A percentile compares a stretch with the other conserved stretches of the same genome.
phyloP scores from a whole-genome alignment of 2,888 invertebrate species.

The Didymodactylos carnosus region DNA sequence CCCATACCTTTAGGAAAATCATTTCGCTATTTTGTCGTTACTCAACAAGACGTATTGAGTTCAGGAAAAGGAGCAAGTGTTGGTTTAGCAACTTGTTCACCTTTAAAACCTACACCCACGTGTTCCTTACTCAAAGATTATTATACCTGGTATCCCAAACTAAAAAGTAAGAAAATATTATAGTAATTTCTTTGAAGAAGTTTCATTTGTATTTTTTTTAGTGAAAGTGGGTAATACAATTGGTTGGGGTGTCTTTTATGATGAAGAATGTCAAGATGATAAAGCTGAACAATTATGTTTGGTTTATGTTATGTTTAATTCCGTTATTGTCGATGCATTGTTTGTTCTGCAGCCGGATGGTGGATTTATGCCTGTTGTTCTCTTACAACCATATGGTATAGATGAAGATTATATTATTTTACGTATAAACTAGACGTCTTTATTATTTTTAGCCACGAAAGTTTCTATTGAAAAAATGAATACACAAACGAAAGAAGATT shows the following conservation, averaged over 20 bases:
- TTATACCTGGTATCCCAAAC: constrained; percentile 25
- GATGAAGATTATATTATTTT: too few relatives aligned
- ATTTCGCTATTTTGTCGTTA: constrained; percentile 3
- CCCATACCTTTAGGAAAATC: constrained; percentile 5
- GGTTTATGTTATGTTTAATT: constrained; percentile 25
- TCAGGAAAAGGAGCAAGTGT: constrained; percentile 6
- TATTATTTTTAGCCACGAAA: background rate
- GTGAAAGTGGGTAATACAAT: constrained; percentile 21
- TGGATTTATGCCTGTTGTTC: constrained; percentile 22
- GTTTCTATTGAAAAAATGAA: background rate
- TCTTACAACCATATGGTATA: constrained; percentile 23
- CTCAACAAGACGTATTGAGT: constrained; percentile 8
- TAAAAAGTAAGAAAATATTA: constrained; percentile 17
- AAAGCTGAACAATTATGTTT: constrained; percentile 24
- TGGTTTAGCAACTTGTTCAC: constrained; percentile 15
- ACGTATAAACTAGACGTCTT: too few relatives aligned
- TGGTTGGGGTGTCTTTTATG: constrained; percentile 28
- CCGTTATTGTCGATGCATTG: constrained; percentile 21
- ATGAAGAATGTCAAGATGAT: constrained; percentile 19
- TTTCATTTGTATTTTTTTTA: constrained; percentile 6
- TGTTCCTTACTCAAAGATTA: constrained; percentile 23
- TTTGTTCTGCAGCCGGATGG: constrained; percentile 29
- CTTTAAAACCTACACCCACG: constrained; percentile 23
- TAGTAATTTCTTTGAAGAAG: background rate
- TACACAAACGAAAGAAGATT: background rate